These are phyloP conservation scores for Xylota sylvarum DNA, from an alignment of 2,888 invertebrate species.

Conservation along the genomic window DNA sequence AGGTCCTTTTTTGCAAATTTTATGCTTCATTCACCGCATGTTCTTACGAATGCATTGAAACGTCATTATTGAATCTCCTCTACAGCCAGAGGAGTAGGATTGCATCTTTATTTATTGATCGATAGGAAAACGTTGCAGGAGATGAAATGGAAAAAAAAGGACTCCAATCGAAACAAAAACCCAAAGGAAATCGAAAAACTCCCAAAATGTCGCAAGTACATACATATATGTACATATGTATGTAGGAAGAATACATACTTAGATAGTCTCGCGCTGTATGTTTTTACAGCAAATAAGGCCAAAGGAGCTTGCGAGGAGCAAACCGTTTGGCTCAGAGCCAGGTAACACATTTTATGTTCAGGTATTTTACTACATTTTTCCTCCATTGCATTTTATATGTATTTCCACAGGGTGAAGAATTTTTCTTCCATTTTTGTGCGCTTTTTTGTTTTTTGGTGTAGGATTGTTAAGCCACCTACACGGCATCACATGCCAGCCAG, in stretches of 20 bases:
- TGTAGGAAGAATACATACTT: too few species aligned
- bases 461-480: constrained; percentile 62
- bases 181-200: constrained; percentile 5
- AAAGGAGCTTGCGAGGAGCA: constrained; percentile 55
- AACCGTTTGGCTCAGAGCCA: constrained; percentile 63
- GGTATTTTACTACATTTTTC: neutral
- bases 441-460: constrained; percentile 39
- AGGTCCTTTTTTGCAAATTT: neutral
- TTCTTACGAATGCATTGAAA: constrained; percentile 3
- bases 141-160: neutral
- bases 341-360: constrained; percentile 31
- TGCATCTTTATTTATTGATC: constrained; percentile 41
- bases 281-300: constrained; percentile 45
- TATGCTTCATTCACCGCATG: neutral
- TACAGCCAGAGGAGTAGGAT: constrained; percentile 2
- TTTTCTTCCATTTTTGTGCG: constrained; percentile 24
- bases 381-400: constrained; percentile 37
- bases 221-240: neutral
- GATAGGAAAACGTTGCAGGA: neutral
- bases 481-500: constrained; percentile 31
- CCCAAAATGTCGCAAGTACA: constrained; percentile 1
- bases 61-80: neutral
- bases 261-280: neutral
- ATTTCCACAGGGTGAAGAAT: constrained; percentile 29
- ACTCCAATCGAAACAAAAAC: neutral